phyloP scores from a whole-genome alignment of 1,140 invertebrate genomes.

The Zaprionus ornatus region DNA sequence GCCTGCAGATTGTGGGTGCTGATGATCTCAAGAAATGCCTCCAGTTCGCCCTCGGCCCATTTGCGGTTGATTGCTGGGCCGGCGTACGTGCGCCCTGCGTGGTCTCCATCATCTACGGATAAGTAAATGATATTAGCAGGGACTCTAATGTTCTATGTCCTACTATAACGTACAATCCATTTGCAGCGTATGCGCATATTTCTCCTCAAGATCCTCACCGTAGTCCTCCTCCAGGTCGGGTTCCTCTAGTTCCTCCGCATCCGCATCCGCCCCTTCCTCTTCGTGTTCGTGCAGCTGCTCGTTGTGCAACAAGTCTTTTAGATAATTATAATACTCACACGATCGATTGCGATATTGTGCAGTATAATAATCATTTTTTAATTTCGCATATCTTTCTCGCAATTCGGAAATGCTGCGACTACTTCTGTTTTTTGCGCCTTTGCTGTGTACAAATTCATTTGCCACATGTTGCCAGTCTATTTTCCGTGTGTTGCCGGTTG shows the following conservation, averaged over 20 bases:
- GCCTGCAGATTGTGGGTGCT: slow-evolving; percentile 42
- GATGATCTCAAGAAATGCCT: slow-evolving; percentile 43
- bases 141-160: too few species aligned
- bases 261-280: not conserved
- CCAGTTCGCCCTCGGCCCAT: slow-evolving; percentile 47
- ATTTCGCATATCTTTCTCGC: slow-evolving; percentile 23
- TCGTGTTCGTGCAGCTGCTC: not conserved
- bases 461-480: slow-evolving; percentile 35
- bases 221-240: not conserved
- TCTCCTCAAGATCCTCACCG: slow-evolving; percentile 30
- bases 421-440: not conserved
- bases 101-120: slow-evolving; percentile 12
- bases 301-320: slow-evolving; percentile 22
- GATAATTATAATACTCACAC: slow-evolving; percentile 30
- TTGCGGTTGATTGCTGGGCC: slow-evolving; percentile 3
- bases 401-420: slow-evolving; percentile 6
- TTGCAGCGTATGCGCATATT: slow-evolving; percentile 45
- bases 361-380: slow-evolving; percentile 21
- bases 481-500: not conserved
- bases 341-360: slow-evolving; percentile 17
- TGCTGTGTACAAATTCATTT: slow-evolving; percentile 11
- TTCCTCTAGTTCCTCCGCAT: not conserved
- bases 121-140: not conserved
- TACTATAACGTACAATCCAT: slow-evolving; percentile 33
- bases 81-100: not conserved